These are phyloP conservation scores for Muricea muricata DNA, from an alignment of 92 coral and sea anemone species.

Conservation along the genomic window DNA sequence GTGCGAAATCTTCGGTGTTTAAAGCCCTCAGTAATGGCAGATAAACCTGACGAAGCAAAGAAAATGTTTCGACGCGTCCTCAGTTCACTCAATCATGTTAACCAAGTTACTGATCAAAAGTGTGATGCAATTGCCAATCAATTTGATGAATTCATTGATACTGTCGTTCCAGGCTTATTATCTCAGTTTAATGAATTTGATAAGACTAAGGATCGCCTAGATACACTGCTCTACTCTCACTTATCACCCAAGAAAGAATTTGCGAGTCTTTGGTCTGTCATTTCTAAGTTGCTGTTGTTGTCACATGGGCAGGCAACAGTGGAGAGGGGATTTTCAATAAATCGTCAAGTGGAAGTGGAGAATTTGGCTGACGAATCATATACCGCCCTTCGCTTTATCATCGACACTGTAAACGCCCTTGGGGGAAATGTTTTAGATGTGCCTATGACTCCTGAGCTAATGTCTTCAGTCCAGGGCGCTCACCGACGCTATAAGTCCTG, in stretches of 20 bases:
- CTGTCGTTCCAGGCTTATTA: constrained; percentile 36
- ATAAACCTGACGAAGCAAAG: constrained; percentile 61
- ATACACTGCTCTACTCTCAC: constrained; percentile 44
- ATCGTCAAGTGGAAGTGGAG: constrained; percentile 17
- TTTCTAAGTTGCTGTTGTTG: constrained; percentile 30
- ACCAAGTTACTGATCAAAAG: constrained; percentile 30
- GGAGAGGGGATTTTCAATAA: constrained; percentile 36
- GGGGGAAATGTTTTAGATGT: no score
- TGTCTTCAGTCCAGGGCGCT: background rate
- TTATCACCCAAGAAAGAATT: constrained; percentile 32
- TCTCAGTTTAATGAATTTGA: constrained; percentile 57
- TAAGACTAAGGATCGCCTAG: constrained; percentile 41
- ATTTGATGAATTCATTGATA: constrained; percentile 23
- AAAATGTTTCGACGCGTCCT: constrained; percentile 51
- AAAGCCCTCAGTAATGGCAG: constrained; percentile 58
- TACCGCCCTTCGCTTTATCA: no score
- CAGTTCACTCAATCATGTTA: constrained; percentile 50
- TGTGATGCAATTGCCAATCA: constrained; percentile 44
- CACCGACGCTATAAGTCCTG: background rate
- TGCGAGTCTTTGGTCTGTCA: constrained; percentile 32
- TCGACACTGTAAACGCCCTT: no score
- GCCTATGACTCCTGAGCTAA: background rate
- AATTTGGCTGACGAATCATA: constrained; percentile 12
- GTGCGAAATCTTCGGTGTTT: constrained; percentile 57
- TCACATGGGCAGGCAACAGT: constrained; percentile 46